Conservation (phyloP, 1,140 invertebrate genomes). For the Heterodera carotae region DNA sequence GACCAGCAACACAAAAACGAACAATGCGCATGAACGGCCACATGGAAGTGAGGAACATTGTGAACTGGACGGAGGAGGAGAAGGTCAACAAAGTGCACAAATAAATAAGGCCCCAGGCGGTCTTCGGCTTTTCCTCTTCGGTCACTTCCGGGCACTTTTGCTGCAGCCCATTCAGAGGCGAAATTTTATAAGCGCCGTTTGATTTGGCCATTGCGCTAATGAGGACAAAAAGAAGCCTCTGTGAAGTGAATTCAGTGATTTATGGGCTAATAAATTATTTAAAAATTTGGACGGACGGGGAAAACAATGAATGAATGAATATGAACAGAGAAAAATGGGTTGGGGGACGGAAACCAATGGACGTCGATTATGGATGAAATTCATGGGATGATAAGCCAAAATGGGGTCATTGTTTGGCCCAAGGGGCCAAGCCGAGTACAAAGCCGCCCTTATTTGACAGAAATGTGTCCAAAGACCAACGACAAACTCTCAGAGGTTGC, state of each 20-base stretch:
- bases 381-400: too few species aligned
- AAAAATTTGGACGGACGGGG: not conserved
- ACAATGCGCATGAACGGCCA: conserved; percentile 68
- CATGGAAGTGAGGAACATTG: conserved; percentile 40
- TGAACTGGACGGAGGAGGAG: conserved; percentile 46
- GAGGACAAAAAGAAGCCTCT: not conserved
- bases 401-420: too few species aligned
- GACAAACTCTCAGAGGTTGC: not conserved
- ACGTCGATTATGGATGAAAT: not conserved
- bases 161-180: not conserved
- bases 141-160: not conserved
- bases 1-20: conserved; percentile 31
- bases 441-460: not conserved
- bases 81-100: conserved; percentile 39
- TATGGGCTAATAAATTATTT: too few species aligned
- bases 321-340: too few species aligned
- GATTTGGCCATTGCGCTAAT: not conserved
- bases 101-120: conserved; percentile 45
- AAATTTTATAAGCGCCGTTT: not conserved
- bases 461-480: not conserved
- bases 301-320: too few species aligned
- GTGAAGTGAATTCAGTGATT: not conserved
- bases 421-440: not conserved
- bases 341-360: too few species aligned
- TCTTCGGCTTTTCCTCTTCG: conserved; percentile 30